Base-by-base conservation (phyloP, 2,797 vertebrate genomes). In the Esox masquinongy region DNA sequence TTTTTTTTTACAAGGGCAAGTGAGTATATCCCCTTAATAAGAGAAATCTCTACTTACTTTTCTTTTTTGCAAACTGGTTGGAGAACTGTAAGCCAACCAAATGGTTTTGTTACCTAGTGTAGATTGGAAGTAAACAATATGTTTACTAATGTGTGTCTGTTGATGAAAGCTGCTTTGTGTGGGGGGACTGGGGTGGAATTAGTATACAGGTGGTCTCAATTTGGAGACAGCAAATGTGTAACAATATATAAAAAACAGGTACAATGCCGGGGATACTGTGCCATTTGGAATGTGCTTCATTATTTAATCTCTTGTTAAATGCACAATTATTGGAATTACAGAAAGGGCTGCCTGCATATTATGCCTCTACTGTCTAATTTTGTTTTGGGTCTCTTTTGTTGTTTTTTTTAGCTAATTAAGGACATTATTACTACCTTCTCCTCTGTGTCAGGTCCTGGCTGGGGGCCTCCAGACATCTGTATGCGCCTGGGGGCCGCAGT, bases 1-100 rank as follows among this genome's bases (percentile, higher is more conserved):
- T n/a, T n/a, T n/a, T n/a, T n/a, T 91, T 92, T 82, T 85, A 79
- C 76, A 78, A 82, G 83, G 83, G 80, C 79, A 76, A 79, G 82
- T 83, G 83, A 88, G 83, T 89, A 82, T 80, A 91, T 87, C 82
- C 85, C 64, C 78, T 88, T 92, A 88, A 92, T 90, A 88, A 86
- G 84, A 73, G 16, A 67, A 77, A 87, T 87, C 85, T 89, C 84
- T 80, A 84, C 80, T 78, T 74, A 68, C 72, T 73, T 34, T 66
- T 70, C n/a, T 81, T 50, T 68, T 31, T 15, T 63, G 29, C 50
- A 47, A 29, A 72, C 84, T 31, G 63, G n/a, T 74, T 16, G 31
- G 36, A 81, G 34, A 82, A 74, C 88, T 85, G 73, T 71, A 73
- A 63, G 68, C 72, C 68, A 39, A 26, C 47, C 69, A 61, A 67